A percentile compares a stretch with the other conserved stretches of the same genome.
phyloP scores from a whole-genome alignment of 2,797 vertebrate species.

The Poeciliopsis infans region DNA sequence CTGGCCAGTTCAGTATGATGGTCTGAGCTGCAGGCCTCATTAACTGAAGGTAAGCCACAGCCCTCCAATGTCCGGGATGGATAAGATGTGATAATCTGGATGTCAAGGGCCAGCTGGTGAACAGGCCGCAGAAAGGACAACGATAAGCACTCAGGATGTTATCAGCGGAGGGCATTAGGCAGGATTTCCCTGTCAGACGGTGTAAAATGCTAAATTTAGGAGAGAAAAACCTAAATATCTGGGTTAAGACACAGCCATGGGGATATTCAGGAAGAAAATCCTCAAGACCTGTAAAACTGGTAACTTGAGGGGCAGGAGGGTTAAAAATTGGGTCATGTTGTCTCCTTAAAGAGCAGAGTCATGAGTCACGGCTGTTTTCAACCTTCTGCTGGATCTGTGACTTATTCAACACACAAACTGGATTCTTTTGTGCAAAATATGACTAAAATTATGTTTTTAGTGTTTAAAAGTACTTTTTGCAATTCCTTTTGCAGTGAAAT shows the following conservation, averaged over 20 bases:
- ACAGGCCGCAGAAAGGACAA: constrained; percentile 43
- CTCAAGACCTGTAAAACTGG: neutral
- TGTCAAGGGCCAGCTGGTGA: constrained; percentile 38
- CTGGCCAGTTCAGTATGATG: constrained; percentile 20
- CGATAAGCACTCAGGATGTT: constrained; percentile 49
- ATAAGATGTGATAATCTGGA: constrained; percentile 45
- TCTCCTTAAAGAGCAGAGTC: neutral
- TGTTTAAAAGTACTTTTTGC: no score
- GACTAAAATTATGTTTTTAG: neutral
- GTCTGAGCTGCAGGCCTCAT: constrained; percentile 6
- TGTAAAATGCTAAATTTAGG: neutral
- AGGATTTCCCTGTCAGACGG: constrained; percentile 21
- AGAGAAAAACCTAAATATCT: constrained; percentile 11
- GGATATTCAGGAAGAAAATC: neutral
- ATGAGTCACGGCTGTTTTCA: neutral
- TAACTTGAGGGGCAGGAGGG: neutral
- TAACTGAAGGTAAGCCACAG: constrained; percentile 32
- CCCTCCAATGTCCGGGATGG: constrained; percentile 13
- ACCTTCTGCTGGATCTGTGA: neutral
- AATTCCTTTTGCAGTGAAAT: no score
- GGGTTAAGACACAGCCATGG: constrained; percentile 3
- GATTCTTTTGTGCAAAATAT: neutral
- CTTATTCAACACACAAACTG: neutral
- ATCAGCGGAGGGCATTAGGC: constrained; percentile 51
- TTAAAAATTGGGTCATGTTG: neutral